phyloP scores from a whole-genome alignment of 2,113 vertebrate species.

The Zosterops japonicus region DNA sequence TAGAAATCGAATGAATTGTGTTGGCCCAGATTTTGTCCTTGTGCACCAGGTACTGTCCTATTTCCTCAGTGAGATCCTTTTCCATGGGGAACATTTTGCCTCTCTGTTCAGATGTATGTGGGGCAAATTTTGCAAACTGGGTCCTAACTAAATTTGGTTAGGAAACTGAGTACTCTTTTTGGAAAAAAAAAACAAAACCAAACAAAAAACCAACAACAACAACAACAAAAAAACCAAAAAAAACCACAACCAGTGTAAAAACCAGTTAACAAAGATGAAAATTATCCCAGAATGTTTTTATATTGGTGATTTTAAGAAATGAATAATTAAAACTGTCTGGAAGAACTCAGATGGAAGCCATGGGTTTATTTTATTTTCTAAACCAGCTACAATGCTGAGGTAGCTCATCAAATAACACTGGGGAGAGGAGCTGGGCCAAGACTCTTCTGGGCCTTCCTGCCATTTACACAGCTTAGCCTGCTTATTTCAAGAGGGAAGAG shows the following conservation, averaged over 20 bases:
- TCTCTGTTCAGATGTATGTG: neutral
- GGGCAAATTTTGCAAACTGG: neutral
- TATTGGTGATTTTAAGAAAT: neutral
- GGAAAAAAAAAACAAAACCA: accelerated
- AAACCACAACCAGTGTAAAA: neutral
- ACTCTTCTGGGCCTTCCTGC: neutral
- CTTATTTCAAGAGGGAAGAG: neutral
- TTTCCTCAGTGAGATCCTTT: neutral
- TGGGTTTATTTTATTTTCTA: neutral
- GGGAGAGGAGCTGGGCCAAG: neutral
- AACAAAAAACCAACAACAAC: too few species aligned
- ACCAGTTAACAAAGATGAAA: neutral
- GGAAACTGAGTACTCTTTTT: neutral
- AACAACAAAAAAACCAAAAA: too few species aligned
- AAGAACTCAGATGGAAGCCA: neutral
- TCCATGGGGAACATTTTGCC: neutral
- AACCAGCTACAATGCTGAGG: neutral
- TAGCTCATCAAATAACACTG: neutral
- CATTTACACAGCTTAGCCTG: conserved; percentile 9
- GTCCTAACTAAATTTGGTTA: neutral
- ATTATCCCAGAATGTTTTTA: neutral
- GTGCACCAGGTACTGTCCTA: neutral
- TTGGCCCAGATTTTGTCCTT: neutral
- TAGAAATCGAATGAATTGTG: neutral
- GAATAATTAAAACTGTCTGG: neutral